These are phyloP conservation scores for Napeogenes inachia DNA, from an alignment of 2,888 invertebrate genomes.

Conservation along the genomic window DNA sequence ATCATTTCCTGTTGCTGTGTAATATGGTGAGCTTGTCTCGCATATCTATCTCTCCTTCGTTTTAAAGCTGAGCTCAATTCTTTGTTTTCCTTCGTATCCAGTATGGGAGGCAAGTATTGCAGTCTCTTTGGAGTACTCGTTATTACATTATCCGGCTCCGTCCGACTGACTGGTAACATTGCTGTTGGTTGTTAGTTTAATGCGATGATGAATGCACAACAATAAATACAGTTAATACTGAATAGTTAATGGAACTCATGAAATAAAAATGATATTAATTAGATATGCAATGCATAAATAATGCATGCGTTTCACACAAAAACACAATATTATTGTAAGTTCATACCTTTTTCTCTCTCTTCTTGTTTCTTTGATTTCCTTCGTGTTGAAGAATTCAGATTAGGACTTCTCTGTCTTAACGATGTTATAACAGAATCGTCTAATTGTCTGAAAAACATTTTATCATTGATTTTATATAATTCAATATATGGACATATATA, in stretches of 20 bases:
- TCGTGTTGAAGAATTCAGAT: conserved; percentile 78
- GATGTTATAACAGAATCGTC: conserved; percentile 85
- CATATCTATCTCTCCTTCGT: conserved; percentile 88
- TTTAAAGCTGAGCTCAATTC: conserved; percentile 89
- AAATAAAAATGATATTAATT: conserved; percentile 11
- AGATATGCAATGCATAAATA: conserved; percentile 20
- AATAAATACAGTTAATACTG: conserved; percentile 15
- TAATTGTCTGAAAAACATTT: conserved; percentile 70
- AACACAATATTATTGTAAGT: conserved; percentile 5
- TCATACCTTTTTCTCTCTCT: conserved; percentile 84
- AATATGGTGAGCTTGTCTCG: conserved; percentile 89
- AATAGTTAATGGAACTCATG: conserved; percentile 9
- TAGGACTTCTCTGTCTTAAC: conserved; percentile 75
- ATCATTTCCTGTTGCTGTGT: conserved; percentile 85
- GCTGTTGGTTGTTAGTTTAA: conserved; percentile 63
- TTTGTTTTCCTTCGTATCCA: conserved; percentile 71
- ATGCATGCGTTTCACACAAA: conserved; percentile 17
- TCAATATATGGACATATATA: not conserved
- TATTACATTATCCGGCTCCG: conserved; percentile 50
- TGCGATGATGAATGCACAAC: conserved; percentile 35
- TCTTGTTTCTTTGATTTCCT: conserved; percentile 82
- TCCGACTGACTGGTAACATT: conserved; percentile 43
- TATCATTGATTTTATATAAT: not conserved
- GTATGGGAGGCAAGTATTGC: conserved; percentile 48
- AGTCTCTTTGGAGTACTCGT: conserved; percentile 42